phyloP scores from a whole-genome alignment of 2,888 invertebrate species.

The Andricus quercusramuli region DNA sequence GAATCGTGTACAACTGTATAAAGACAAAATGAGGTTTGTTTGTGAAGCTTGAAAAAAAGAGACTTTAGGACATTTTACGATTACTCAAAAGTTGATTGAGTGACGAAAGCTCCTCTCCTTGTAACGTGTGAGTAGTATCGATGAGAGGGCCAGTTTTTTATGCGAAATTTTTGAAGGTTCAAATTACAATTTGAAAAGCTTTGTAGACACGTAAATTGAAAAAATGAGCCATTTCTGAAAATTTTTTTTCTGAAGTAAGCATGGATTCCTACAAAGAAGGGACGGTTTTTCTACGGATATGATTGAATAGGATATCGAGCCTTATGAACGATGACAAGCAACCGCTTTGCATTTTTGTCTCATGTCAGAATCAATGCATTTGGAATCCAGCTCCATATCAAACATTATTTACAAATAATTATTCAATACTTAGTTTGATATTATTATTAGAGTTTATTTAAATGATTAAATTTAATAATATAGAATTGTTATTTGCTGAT shows the following conservation, averaged over 20 bases:
- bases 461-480: neutral
- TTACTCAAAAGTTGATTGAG: constrained; percentile 9
- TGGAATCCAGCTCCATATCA: neutral
- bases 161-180: too few species aligned
- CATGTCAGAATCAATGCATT: neutral
- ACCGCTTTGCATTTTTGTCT: neutral
- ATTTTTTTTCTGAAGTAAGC: neutral
- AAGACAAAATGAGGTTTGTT: neutral
- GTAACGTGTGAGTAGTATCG: neutral
- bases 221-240: neutral
- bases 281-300: constrained; percentile 2
- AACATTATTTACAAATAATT: neutral
- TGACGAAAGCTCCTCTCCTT: neutral
- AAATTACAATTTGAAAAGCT: neutral
- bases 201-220: neutral
- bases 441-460: too few species aligned
- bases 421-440: neutral
- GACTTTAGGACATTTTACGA: constrained; percentile 5
- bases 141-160: neutral
- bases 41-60: constrained; percentile 10
- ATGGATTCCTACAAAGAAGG: neutral
- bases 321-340: constrained; percentile 1
- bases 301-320: neutral
- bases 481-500: neutral
- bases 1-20: neutral